Conservation (phyloP, 2,113 vertebrate species). For the Rafetus swinhoei region DNA sequence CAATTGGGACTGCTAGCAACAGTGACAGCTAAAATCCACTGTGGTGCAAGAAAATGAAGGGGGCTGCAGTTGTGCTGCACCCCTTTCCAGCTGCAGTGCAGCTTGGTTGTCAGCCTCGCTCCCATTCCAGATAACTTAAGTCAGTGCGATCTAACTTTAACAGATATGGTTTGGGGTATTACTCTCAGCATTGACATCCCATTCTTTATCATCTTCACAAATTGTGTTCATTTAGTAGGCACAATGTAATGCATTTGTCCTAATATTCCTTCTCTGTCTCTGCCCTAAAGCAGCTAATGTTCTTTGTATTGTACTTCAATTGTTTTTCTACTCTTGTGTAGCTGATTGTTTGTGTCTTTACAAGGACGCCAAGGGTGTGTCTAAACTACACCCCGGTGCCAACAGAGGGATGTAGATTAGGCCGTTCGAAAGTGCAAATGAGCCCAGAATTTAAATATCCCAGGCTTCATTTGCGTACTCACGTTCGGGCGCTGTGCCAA, state of each 20-base stretch:
- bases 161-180: not conserved
- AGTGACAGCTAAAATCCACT: not conserved
- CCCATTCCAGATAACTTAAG: slow-evolving; percentile 9
- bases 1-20: not conserved
- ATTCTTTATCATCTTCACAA: not conserved
- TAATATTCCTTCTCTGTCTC: not conserved
- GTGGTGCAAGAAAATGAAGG: slow-evolving; percentile 31
- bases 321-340: not conserved
- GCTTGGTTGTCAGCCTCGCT: not conserved
- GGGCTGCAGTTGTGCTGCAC: slow-evolving; percentile 3
- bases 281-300: not conserved
- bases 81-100: slow-evolving; percentile 28
- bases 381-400: too few relatives aligned
- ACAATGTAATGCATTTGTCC: not conserved
- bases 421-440: too few relatives aligned
- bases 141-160: not conserved
- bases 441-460: too few relatives aligned
- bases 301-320: not conserved
- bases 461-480: too few relatives aligned
- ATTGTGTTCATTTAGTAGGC: not conserved
- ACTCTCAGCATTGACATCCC: not conserved
- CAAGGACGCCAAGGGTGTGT: not conserved
- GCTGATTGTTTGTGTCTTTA: not conserved
- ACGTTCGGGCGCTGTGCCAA: too few relatives aligned
- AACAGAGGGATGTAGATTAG: too few relatives aligned